Evolutionary conservation across 2,797 vertebrate genomes (phyloP), one percentile per base, ranked within the genome.

Genomic region (Myioborus miniatus): DNA sequence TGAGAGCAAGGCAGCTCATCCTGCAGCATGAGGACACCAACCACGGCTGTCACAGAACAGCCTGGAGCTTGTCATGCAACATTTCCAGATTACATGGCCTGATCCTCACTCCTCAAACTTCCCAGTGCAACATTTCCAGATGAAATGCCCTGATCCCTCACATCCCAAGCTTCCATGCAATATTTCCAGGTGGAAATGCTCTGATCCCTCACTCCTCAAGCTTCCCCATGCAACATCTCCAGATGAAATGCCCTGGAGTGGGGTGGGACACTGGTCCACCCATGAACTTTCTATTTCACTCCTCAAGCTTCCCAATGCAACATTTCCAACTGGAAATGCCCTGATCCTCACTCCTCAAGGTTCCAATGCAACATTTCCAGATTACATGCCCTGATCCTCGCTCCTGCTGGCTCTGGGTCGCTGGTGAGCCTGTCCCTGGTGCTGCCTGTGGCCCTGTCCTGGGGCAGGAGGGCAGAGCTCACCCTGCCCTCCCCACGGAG

Each of bases 371-470:
- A 6, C 13, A 26, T 9, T 52, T 67, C 58, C 18, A 24, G 9
- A 37, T 37, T 37, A 11, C 37, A 53, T 9, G 26, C 11, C 41
- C 80, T 34, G 37, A 32, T 24, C 53, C 63, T 60, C 34, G 37
- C 30, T 20, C 11, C 8, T 77, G 49, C 60, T 44, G 15, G 1
- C 83, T 13, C 19, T 19, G 50, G 16, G 44, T 46, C 47, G 4
- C 67, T 39, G 1, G 0, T 37, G 64, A 36, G 9, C 0, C 0
- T 22, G 62, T 64, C 32, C 26, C 30, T 43, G 11, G 9, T 7
- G 52, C 47, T 65, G 74, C 13, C 36, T 32, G 43, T 47, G 71
- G 43, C 49, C 0, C 1, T 50, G 50, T 1, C 2, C 36, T 0
- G 15, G 2, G 1, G 27, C 9, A 7, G 32, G 39, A 46, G 49